Evolutionary conservation across 92 coral and sea anemone species (phyloP).

Genomic region (Siderastrea siderea): DNA sequence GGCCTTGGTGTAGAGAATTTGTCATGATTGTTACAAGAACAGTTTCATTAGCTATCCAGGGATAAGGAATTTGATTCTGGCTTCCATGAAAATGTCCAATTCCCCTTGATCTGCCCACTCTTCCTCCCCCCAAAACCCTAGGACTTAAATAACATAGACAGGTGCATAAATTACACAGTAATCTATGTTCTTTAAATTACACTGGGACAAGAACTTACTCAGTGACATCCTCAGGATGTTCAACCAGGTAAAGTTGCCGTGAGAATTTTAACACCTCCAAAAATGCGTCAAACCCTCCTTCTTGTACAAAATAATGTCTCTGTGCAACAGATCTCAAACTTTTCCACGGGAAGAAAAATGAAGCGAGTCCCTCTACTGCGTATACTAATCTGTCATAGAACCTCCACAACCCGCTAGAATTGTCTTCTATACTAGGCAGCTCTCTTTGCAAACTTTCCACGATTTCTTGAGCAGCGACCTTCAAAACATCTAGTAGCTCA

Average conservation of each 20-base stretch:
- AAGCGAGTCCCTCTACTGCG: constrained; percentile 27
- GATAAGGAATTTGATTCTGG: no score
- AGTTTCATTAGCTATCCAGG: no score
- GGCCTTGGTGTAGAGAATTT: no score
- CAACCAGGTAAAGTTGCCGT: constrained; percentile 13
- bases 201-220: neutral
- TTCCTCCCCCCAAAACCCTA: no score
- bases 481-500: constrained; percentile 49
- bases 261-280: constrained; percentile 70
- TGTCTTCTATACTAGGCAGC: constrained; percentile 2
- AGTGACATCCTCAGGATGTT: neutral
- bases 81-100: no score
- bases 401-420: neutral
- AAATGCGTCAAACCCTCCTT: constrained; percentile 82
- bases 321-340: constrained; percentile 60
- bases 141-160: no score
- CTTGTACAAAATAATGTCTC: constrained; percentile 89
- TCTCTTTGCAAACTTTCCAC: constrained; percentile 30
- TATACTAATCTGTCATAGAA: neutral
- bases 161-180: no score
- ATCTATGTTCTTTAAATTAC: no score
- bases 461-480: constrained; percentile 43
- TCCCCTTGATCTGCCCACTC: no score
- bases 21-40: no score
- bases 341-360: constrained; percentile 79